Conservation (phyloP, 2,797 vertebrate species). For the Coendou prehensilis region DNA sequence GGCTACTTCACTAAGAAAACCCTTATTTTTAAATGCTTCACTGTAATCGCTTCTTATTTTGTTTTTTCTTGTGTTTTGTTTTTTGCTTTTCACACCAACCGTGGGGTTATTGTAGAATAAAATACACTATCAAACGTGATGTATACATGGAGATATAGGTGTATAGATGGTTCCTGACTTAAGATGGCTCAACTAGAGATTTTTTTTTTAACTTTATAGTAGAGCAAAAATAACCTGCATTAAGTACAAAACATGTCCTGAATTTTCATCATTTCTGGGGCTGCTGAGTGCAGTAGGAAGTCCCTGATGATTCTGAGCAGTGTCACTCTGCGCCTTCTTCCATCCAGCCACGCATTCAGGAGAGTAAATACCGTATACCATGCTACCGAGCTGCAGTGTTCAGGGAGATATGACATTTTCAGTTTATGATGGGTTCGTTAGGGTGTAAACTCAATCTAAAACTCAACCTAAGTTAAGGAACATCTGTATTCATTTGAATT, state of each 20-base stretch:
- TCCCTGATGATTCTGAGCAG: neutral
- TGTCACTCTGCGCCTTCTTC: neutral
- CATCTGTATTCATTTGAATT: neutral
- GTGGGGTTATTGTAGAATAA: constrained; percentile 16
- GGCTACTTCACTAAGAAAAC: neutral
- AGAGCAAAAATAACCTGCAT: neutral
- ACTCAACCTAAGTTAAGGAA: neutral
- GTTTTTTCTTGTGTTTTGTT: neutral
- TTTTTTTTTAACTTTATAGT: neutral
- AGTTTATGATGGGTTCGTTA: neutral
- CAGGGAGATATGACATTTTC: neutral
- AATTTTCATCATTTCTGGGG: neutral
- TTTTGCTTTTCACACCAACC: neutral
- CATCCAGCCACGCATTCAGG: neutral
- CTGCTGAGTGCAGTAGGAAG: too few species aligned
- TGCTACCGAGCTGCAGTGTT: neutral
- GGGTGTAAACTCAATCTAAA: neutral
- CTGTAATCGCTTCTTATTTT: neutral
- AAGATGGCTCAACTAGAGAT: neutral
- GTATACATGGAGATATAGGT: neutral
- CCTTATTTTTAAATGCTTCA: neutral
- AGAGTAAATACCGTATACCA: neutral
- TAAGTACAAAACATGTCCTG: neutral
- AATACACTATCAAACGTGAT: neutral
- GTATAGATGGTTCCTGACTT: neutral